Base-by-base conservation (phyloP, 2,888 invertebrate species). In the Drosophila kambysellisi region DNA sequence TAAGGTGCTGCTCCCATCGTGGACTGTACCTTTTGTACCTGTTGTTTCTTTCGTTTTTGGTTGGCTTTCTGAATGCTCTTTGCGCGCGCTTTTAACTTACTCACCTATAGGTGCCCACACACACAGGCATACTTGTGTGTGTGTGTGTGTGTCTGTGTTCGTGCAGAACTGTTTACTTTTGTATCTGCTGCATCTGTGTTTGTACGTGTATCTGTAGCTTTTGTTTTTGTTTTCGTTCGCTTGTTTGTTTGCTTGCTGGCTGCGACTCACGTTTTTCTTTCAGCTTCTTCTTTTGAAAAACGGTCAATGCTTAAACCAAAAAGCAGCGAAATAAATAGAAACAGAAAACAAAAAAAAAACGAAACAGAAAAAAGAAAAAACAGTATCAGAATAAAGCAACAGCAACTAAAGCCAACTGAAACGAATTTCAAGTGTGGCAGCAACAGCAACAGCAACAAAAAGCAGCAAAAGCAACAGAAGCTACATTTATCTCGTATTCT, bases 1-100 rank as follows among this genome's bases (percentile, higher is more conserved):
- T 75, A 65, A 33, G 6, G 12, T 54, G 4, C 59, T 59, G 65
- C 52, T 60, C 43, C 48, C 63, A 50, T 39, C 43, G 83, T 70
- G 83, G 86, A 85, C 85, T 85, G 85, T 85, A 85, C 85, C 85
- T 81, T 88, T 85, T 83, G 81, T 85, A 86, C 88, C 88, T 85
- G 85, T 85, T 88, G 86, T 86, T 62, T 56, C 77, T 74, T 67
- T 64, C 51, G 61, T 56, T 51, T 56, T 62, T 76, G 67, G 68
- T 70, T 86, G 77, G 76, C 76, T 83, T 87, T 84, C 83, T 81
- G 60, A 78, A 83, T 83, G 82, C 88, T 80, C 83, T 82, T 83
- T 78, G 69, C 88, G 87, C 85, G 85, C 85, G 88, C 85, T 88
- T 88, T 88, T 83, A 62, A 65, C 61, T 59, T 52, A 75, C 66